Evolutionary conservation across 2,888 invertebrate genomes (phyloP).

Genomic region (Scaptomyza reducta): DNA sequence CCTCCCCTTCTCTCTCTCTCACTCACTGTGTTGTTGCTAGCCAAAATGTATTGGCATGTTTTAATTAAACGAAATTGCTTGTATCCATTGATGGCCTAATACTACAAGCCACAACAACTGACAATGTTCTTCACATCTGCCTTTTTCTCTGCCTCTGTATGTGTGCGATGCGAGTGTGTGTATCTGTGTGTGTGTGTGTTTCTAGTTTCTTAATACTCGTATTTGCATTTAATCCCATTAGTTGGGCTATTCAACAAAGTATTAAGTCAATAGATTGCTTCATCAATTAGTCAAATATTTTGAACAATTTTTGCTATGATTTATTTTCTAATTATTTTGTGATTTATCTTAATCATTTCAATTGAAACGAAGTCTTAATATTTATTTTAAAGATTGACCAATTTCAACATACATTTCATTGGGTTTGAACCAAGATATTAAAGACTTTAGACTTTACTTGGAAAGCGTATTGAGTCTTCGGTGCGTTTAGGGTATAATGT

Average conservation of each 20-base stretch:
- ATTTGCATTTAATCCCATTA: neutral
- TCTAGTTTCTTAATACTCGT: conserved; percentile 25
- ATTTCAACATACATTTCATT: no score
- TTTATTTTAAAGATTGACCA: no score
- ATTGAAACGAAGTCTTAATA: no score
- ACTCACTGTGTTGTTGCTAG: conserved; percentile 7
- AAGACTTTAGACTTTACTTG: no score
- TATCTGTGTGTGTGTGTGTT: no score
- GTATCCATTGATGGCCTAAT: conserved; percentile 73
- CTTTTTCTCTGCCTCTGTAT: neutral
- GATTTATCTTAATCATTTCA: neutral
- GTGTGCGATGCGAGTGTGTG: neutral
- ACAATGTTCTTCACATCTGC: conserved; percentile 9
- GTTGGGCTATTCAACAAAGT: conserved; percentile 36
- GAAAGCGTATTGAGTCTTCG: neutral
- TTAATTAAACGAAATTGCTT: conserved; percentile 78
- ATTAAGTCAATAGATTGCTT: conserved; percentile 15
- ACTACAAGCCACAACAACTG: conserved; percentile 33
- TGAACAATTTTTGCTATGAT: neutral
- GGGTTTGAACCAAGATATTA: neutral
- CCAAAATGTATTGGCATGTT: conserved; percentile 74
- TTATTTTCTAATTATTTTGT: neutral
- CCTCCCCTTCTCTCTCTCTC: conserved; percentile 21
- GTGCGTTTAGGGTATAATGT: neutral
- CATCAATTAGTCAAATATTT: conserved; percentile 3